These are phyloP conservation scores for Camptogramma bilineatum DNA, from an alignment of 2,888 invertebrate genomes.

Conservation along the genomic window DNA sequence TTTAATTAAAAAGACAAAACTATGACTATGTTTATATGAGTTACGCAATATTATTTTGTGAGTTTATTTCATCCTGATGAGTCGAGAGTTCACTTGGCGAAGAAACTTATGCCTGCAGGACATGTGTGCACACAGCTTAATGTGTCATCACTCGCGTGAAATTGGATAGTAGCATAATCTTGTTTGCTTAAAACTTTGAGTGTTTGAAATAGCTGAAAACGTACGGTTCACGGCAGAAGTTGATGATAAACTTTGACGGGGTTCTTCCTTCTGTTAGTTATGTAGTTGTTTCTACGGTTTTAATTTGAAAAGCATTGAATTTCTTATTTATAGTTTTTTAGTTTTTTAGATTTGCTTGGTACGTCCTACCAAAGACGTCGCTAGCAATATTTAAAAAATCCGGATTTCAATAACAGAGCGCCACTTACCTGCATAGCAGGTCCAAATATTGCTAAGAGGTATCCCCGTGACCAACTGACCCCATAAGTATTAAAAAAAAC, in stretches of 20 bases:
- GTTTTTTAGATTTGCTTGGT: too few species aligned
- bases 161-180: conserved; percentile 31
- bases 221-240: conserved; percentile 4
- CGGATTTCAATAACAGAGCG: too few species aligned
- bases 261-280: neutral
- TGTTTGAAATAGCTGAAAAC: conserved; percentile 20
- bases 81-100: conserved; percentile 2
- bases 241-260: neutral
- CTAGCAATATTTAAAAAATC: too few species aligned
- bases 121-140: conserved; percentile 25
- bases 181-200: conserved; percentile 30
- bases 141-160: conserved; percentile 33
- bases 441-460: too few species aligned
- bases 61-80: neutral
- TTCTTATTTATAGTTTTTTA: too few species aligned
- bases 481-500: too few species aligned
- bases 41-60: neutral
- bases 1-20: neutral
- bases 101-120: conserved; percentile 16
- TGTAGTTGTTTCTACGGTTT: neutral
- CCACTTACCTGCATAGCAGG: too few species aligned
- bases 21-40: too few species aligned
- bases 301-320: neutral
- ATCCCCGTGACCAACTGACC: too few species aligned
- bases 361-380: too few species aligned